Percentiles rank a stretch among this genome's conserved stretches.
Evolutionary conservation across 30 jellyfish, hydroid and myxozoan genomes (phyloP).

Genomic region (Pelagia noctiluca): DNA sequence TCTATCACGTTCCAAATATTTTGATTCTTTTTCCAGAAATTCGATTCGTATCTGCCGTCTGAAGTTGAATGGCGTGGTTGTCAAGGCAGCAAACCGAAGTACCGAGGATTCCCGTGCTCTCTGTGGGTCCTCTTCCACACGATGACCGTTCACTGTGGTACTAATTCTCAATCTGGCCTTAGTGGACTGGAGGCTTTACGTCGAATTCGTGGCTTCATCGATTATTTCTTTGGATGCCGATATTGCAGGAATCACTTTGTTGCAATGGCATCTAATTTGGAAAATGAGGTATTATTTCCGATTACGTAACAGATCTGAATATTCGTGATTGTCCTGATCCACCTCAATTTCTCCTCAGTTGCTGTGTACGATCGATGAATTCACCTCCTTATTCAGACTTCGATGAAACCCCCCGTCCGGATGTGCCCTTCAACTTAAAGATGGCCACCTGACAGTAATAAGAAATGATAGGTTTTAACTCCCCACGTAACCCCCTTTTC

Average conservation of each 20-base stretch:
- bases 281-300: conserved; percentile 50
- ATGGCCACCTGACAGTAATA: no score
- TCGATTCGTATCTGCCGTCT: conserved; percentile 79
- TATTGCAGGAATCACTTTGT: conserved; percentile 95
- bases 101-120: conserved; percentile 98
- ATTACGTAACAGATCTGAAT: no score
- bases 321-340: no score
- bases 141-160: conserved; percentile 85
- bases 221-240: conserved; percentile 86
- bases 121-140: conserved; percentile 93
- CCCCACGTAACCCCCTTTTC: no score
- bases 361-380: no score
- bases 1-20: no score
- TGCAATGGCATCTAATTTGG: conserved; percentile 84
- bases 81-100: conserved; percentile 83
- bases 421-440: no score
- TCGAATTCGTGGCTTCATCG: conserved; percentile 80
- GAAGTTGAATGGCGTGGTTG: conserved; percentile 90
- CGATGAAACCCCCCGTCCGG: no score
- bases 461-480: no score
- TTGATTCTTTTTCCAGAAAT: conserved; percentile 46
- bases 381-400: no score
- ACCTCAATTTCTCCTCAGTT: no score
- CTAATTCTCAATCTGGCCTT: conserved; percentile 50
- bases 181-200: conserved; percentile 69